A percentile compares a stretch with the other conserved stretches of the same genome.
These are phyloP conservation scores for Galleria mellonella DNA, from an alignment of 1,140 invertebrate species.

Conservation along the genomic window DNA sequence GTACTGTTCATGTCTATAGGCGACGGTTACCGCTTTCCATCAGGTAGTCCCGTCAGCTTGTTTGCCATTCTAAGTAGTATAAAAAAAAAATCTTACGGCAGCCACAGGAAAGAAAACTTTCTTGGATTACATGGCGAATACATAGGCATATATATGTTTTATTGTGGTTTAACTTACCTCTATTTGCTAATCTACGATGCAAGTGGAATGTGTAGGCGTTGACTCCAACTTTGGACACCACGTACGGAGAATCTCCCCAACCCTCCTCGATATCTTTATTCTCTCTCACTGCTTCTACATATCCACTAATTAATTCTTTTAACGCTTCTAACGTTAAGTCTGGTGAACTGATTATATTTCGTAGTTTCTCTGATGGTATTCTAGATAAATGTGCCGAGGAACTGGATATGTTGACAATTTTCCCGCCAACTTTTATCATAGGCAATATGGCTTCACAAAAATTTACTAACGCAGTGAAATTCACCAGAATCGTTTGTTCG, in stretches of 20 bases:
- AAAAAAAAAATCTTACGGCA: too few species aligned
- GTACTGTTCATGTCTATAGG: too few species aligned
- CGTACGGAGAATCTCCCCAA: conserved; percentile 73
- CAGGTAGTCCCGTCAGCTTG: too few species aligned
- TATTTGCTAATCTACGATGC: conserved; percentile 26
- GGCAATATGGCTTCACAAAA: conserved; percentile 82
- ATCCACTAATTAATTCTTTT: conserved; percentile 76
- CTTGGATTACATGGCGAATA: too few species aligned
- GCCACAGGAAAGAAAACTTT: too few species aligned
- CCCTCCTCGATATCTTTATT: conserved; percentile 55
- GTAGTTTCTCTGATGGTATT: conserved; percentile 75
- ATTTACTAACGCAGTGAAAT: conserved; percentile 79
- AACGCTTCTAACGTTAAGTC: conserved; percentile 76
- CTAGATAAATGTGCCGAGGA: conserved; percentile 77
- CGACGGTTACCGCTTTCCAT: too few species aligned
- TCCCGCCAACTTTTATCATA: conserved; percentile 78
- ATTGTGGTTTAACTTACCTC: too few species aligned
- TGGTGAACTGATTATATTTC: conserved; percentile 68
- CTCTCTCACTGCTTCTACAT: conserved; percentile 72
- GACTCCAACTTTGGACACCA: conserved; percentile 83
- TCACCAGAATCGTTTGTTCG: conserved; percentile 79
- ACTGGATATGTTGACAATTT: conserved; percentile 86
- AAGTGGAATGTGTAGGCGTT: conserved; percentile 65
- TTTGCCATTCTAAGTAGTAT: too few species aligned
- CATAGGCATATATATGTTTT: too few species aligned